Percentiles rank a stretch among this genome's conserved stretches.
These are phyloP conservation scores for Ips typographus DNA, from an alignment of 1,140 invertebrate genomes.

Conservation along the genomic window DNA sequence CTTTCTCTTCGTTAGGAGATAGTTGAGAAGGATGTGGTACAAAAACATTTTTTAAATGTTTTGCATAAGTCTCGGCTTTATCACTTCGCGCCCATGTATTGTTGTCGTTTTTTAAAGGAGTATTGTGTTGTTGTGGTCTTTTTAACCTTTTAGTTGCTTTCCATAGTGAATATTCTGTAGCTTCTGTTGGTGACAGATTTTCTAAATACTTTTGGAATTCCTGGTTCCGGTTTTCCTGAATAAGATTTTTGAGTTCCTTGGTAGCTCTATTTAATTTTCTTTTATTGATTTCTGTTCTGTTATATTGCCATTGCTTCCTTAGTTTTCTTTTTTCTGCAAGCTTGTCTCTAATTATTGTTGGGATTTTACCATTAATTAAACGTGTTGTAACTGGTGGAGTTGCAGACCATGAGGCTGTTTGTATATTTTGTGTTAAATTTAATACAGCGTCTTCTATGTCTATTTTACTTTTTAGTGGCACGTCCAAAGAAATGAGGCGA, in stretches of 20 bases:
- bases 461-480: not conserved
- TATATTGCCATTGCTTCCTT: not conserved
- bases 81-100: slow-evolving; percentile 37
- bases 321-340: slow-evolving; percentile 2
- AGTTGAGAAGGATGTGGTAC: not conserved
- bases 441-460: not conserved
- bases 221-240: not conserved
- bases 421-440: not conserved
- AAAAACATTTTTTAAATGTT: not conserved
- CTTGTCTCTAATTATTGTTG: not conserved
- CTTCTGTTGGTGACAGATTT: not conserved
- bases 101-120: slow-evolving; percentile 32
- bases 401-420: not conserved
- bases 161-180: slow-evolving; percentile 39
- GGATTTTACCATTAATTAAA: not conserved
- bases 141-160: slow-evolving; percentile 39
- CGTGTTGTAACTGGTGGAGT: not conserved
- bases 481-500: not conserved
- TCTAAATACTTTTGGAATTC: not conserved
- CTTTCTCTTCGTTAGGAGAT: not conserved
- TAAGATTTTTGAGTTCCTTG: not conserved
- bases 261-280: not conserved
- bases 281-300: not conserved
- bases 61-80: not conserved
- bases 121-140: slow-evolving; percentile 32